Conservation (phyloP, 2,113 vertebrate genomes). For the Theropithecus gelada region DNA sequence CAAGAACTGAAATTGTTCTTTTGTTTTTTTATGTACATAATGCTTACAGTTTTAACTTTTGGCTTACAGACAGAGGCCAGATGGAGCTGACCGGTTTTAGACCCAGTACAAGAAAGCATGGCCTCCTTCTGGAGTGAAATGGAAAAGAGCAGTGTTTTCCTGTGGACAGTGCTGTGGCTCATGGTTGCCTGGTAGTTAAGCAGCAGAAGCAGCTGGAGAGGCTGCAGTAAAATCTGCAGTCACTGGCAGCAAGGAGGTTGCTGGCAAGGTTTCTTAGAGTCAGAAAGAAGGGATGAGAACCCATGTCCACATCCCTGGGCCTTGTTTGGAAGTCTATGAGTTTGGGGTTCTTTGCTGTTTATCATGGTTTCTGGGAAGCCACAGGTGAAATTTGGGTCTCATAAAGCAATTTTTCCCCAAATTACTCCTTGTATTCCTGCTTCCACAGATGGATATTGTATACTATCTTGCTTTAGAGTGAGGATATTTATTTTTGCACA, state of each 20-base stretch:
- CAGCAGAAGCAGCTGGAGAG: not conserved
- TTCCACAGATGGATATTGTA: not conserved
- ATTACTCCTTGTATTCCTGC: not conserved
- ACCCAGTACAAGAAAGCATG: not conserved
- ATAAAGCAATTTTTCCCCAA: not conserved
- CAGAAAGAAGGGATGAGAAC: not conserved
- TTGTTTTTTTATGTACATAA: not conserved
- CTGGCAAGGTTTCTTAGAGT: not conserved
- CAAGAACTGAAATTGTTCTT: not conserved
- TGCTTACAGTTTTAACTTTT: conserved; percentile 20
- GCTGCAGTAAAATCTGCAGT: not conserved
- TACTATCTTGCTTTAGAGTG: conserved; percentile 4
- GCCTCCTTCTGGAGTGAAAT: not conserved
- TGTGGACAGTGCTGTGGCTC: not conserved
- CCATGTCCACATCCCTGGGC: fast-evolving
- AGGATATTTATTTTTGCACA: conserved; percentile 41
- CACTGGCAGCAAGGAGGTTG: not conserved
- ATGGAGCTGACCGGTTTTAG: not conserved
- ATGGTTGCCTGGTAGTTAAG: not conserved
- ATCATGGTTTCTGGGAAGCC: not conserved
- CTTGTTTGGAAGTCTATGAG: not conserved
- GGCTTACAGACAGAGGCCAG: not conserved
- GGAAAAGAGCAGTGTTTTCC: not conserved
- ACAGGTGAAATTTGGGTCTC: not conserved
- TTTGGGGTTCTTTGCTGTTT: not conserved